A percentile compares a stretch with the other conserved stretches of the same genome.
Evolutionary conservation across 2,888 invertebrate genomes (phyloP).

Genomic region (Trichopoda pennipes): DNA sequence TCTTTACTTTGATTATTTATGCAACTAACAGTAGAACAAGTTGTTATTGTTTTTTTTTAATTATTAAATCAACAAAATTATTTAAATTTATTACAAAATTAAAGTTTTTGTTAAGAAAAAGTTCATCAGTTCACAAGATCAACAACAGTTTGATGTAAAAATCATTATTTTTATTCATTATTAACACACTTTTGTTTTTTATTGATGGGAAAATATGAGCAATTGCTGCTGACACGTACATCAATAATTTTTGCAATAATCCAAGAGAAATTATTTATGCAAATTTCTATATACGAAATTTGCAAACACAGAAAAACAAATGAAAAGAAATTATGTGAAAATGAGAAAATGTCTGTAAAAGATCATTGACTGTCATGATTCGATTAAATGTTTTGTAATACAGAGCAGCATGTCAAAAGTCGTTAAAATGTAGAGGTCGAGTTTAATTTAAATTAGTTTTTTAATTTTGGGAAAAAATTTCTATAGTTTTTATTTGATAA

Average conservation of each 20-base stretch:
- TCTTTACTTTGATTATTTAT: no score
- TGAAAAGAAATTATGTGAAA: background rate
- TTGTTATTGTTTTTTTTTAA: no score
- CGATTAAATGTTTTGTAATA: slow-evolving; percentile 41
- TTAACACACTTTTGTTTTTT: slow-evolving; percentile 40
- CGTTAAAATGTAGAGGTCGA: slow-evolving; percentile 17
- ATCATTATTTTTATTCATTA: slow-evolving; percentile 22
- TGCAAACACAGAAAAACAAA: slow-evolving; percentile 13
- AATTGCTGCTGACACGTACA: background rate
- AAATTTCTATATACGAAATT: slow-evolving; percentile 42
- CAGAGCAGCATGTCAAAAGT: slow-evolving; percentile 63
- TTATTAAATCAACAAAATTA: no score
- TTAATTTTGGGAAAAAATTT: background rate
- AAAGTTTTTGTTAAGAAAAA: background rate
- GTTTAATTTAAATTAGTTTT: slow-evolving; percentile 2
- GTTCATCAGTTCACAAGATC: slow-evolving; percentile 54
- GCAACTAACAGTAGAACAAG: no score
- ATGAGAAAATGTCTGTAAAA: slow-evolving; percentile 39
- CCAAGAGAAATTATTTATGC: slow-evolving; percentile 58
- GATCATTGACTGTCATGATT: slow-evolving; percentile 58
- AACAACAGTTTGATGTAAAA: background rate
- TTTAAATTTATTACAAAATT: background rate
- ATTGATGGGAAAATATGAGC: slow-evolving; percentile 45
- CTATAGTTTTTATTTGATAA: slow-evolving; percentile 5
- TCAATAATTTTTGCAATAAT: slow-evolving; percentile 21